phyloP scores from a whole-genome alignment of 2,797 vertebrate genomes.

The Monodelphis domestica region DNA sequence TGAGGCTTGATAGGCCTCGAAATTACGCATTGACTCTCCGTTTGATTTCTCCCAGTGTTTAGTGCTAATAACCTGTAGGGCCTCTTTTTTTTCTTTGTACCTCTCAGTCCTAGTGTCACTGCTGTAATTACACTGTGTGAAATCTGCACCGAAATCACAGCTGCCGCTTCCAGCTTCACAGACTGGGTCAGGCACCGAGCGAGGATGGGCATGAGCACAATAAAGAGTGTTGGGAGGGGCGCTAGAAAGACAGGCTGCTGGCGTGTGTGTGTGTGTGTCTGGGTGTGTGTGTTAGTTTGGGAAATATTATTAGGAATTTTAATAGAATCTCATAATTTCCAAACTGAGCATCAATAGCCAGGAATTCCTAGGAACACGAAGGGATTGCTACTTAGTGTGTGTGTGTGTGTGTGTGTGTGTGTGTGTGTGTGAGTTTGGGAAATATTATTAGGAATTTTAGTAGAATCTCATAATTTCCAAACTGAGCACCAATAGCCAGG shows the following conservation, averaged over 20 bases:
- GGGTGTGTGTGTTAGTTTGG: constrained; percentile 59
- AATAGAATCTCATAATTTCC: constrained; percentile 80
- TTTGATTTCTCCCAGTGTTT: constrained; percentile 98
- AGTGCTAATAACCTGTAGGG: constrained; percentile 98
- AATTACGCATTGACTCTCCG: constrained; percentile 97
- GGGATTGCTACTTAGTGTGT: constrained; percentile 37
- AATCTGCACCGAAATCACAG: constrained; percentile 97
- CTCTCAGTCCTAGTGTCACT: constrained; percentile 93
- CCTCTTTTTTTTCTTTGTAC: constrained; percentile 91
- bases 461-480: no score
- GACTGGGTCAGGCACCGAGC: constrained; percentile 87
- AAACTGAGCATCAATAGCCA: constrained; percentile 83
- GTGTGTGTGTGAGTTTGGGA: no score
- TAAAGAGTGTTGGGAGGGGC: constrained; percentile 83
- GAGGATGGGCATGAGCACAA: constrained; percentile 83
- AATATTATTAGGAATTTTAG: no score
- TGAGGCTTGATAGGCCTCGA: constrained; percentile 98
- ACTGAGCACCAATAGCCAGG: no score
- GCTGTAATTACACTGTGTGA: constrained; percentile 98
- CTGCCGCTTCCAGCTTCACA: constrained; percentile 94
- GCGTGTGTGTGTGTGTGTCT: not conserved
- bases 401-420: constrained; percentile 51
- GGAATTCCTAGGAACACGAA: constrained; percentile 73
- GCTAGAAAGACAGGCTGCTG: constrained; percentile 63
- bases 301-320: constrained; percentile 80